Evolutionary conservation across 2,797 vertebrate species (phyloP).

Genomic region (Todus mexicanus): DNA sequence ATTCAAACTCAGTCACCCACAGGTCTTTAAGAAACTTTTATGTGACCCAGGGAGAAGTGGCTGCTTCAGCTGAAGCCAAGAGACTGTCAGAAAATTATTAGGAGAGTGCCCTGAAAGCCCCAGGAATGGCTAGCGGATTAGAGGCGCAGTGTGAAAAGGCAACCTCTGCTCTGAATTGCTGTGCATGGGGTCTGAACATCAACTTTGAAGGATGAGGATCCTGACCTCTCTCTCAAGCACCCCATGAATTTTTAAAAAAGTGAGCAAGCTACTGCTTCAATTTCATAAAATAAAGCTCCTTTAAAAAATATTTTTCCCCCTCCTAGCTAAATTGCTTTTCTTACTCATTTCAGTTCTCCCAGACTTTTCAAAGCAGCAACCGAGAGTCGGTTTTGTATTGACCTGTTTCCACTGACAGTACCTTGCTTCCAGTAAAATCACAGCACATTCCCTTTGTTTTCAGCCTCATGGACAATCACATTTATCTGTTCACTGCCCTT

Average conservation of each 20-base stretch:
- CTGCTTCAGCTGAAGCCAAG: neutral
- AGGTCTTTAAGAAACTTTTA: neutral
- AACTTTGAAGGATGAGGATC: neutral
- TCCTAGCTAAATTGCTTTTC: neutral
- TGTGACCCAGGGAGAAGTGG: neutral
- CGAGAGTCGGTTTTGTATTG: neutral
- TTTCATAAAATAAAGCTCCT: neutral
- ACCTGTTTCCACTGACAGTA: neutral
- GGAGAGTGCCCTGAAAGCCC: neutral
- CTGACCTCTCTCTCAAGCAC: neutral
- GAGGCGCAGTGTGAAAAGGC: neutral
- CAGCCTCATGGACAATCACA: constrained; percentile 9
- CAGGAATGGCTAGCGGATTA: neutral
- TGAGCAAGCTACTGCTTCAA: neutral
- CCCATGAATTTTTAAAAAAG: neutral
- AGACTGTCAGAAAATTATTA: neutral
- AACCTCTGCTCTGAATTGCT: neutral
- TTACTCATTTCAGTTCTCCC: neutral
- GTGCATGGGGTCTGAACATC: neutral
- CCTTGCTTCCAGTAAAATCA: constrained; percentile 49
- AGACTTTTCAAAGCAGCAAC: neutral
- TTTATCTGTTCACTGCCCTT: constrained; percentile 49
- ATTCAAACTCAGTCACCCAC: neutral
- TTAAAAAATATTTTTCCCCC: rapidly evolving
- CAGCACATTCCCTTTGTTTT: constrained; percentile 18